phyloP scores from a whole-genome alignment of 2,113 vertebrate genomes.

The Notarius quadriscutis region DNA sequence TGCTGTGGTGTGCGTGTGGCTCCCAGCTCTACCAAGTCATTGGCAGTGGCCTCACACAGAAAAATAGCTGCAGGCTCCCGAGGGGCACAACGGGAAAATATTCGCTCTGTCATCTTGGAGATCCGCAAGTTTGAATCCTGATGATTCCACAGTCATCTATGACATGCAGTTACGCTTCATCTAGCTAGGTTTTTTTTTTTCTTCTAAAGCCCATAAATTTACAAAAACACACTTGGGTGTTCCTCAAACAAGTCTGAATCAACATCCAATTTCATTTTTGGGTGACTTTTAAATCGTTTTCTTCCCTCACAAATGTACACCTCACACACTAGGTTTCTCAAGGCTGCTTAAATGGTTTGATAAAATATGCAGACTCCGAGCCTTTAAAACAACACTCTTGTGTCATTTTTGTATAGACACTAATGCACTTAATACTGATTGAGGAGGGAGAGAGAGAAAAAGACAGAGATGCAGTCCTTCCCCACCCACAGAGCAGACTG shows the following conservation, averaged over 20 bases:
- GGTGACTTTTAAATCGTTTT: not conserved
- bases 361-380: not conserved
- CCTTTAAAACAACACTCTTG: not conserved
- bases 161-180: not conserved
- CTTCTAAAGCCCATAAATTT: not conserved
- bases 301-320: not conserved
- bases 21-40: slow-evolving; percentile 49
- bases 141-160: too few relatives aligned
- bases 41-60: not conserved
- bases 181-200: not conserved
- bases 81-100: too few relatives aligned
- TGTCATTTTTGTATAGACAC: not conserved
- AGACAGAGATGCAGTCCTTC: not conserved
- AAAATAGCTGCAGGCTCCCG: not conserved
- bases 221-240: not conserved
- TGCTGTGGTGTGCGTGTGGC: slow-evolving; percentile 38
- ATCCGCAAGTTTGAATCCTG: too few relatives aligned
- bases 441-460: not conserved
- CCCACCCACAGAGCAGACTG: not conserved
- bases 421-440: not conserved
- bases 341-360: not conserved
- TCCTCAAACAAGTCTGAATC: not conserved
- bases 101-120: too few relatives aligned
- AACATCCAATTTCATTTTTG: not conserved
- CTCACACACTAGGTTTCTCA: not conserved